Base-by-base conservation (phyloP, 1,140 invertebrate genomes). In the Drosophila sproati region DNA sequence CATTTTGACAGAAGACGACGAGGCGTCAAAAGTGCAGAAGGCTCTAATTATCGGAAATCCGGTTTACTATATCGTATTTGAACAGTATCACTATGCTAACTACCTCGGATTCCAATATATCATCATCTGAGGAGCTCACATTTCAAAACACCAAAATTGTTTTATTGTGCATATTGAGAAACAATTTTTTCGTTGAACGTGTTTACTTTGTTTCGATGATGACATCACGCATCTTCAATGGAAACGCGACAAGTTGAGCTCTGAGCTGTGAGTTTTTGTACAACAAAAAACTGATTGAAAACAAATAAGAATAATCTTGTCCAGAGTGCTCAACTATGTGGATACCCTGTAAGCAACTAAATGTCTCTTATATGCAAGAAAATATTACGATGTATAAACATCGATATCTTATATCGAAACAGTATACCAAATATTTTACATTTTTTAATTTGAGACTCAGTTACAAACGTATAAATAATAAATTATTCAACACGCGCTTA, bases 11-110 rank as follows among this genome's bases (percentile, higher is more conserved):
- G 47, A 67, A 60, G 80, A 73, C 67, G 69, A 73, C 63, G 51
- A 83, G 80, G 80, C 77, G 80, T 83, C 77, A 79, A 51, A 71
- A 66, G 59, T 54, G 72, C 80, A 54, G 55, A 70, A 67, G 52
- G 41, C 74, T 73, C 73, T 85, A 87, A 87, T 82, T 77, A 73
- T 87, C 74, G 82, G 82, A 87, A 80, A 88, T 87, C 82, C 82
- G 83, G 79, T 82, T 87, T 60, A 20, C 29, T 55, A 73, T 43
- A 55, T 41, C 39, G 4, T 39, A 72, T 4, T 41, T 29, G 31
- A 20, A 20, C 20, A 20, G 20, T 20, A 20, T 20, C 31, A 59
- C 35, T 35, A 39, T 41, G 29, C 5, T 48, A 48, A 10, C 29
- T 43, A 64, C 8, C 20, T 20, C 20, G 12, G 29, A 64, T 37